Percentiles rank a stretch among this genome's conserved stretches.
Conservation (phyloP, 2,113 vertebrate genomes). For the Bubo scandiacus region DNA sequence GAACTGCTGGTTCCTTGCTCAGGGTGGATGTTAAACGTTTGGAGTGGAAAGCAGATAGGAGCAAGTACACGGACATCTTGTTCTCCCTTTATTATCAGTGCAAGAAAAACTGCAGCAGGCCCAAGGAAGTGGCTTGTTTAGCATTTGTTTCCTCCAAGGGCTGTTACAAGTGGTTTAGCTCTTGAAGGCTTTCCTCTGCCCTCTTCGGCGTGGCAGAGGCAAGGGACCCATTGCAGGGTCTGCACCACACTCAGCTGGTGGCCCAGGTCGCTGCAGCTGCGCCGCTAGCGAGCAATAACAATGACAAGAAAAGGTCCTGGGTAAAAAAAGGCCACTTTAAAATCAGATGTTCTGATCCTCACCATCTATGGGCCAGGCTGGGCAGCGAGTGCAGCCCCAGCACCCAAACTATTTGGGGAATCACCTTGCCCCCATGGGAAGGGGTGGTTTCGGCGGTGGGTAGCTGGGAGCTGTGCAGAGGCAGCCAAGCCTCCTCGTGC, state of each 20-base stretch:
- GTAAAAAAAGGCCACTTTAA: not conserved
- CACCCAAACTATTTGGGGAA: not conserved
- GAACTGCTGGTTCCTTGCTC: not conserved
- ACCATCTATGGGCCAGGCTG: not conserved
- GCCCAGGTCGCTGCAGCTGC: not conserved
- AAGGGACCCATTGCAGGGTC: not conserved
- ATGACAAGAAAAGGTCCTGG: not conserved
- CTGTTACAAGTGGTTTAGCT: not conserved
- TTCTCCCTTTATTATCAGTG: not conserved
- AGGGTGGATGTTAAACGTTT: not conserved
- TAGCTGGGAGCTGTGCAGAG: not conserved
- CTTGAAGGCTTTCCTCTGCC: not conserved
- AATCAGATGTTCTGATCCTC: not conserved
- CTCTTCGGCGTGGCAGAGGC: not conserved
- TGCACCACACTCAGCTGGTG: rapidly evolving
- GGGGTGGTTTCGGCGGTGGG: not conserved
- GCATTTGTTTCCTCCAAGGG: not conserved
- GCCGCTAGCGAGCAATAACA: not conserved
- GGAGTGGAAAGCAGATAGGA: not conserved
- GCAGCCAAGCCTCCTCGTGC: rapidly evolving
- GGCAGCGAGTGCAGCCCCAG: not conserved
- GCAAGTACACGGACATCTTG: not conserved
- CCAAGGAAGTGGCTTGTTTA: not conserved
- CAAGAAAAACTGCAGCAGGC: not conserved
- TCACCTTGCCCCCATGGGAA: not conserved